Evolutionary conservation across 2,888 invertebrate species (phyloP), one percentile per base, ranked within the genome.

Genomic region (Plagiodera versicolora): DNA sequence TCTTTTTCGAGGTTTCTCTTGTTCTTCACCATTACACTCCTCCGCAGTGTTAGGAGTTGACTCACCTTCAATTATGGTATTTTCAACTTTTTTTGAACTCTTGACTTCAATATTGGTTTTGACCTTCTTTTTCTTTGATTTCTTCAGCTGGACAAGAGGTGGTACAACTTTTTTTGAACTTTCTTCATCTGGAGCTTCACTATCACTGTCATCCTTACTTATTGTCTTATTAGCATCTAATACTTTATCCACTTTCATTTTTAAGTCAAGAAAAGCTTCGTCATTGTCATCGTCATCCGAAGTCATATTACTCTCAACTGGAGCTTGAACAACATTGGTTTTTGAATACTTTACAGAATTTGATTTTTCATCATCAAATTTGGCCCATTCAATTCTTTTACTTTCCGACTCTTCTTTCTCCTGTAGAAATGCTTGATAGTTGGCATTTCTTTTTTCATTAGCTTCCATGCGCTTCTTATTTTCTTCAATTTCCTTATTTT

Each of bases 301-400:
- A 16, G 28, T 16, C 5, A 24, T 28, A 49, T 59, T n/a, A 53
- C 18, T n/a, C 14, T 2, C 17, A 49, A 28, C 30, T 6, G 44
- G 24, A 18, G n/a, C 16, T 28, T 11, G 6, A 4, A 18, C n/a
- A 24, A 39, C 50, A 50, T 63, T 63, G 49, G 59, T 47, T 53
- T 49, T 48, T 52, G 56, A 47, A 35, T n/a, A n/a, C n/a, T 39
- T n/a, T 60, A 60, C 56, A 60, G 56, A 50, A 14, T 2, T 32
- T 18, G 58, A 30, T 20, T 32, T 56, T 19, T 20, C 57, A 24
- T 19, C 66, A 24, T 85, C 83, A 77, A 86, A 85, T 60, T 84
- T 83, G 73, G 85, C 85, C 86, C 86, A 86, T 55, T 81, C 79
- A 3, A 81, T 80, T 68, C 81, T 80, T 50, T 81, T 79, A 66